Evolutionary conservation across 2,888 invertebrate species (phyloP).

Genomic region (Pristionchus entomophagus): DNA sequence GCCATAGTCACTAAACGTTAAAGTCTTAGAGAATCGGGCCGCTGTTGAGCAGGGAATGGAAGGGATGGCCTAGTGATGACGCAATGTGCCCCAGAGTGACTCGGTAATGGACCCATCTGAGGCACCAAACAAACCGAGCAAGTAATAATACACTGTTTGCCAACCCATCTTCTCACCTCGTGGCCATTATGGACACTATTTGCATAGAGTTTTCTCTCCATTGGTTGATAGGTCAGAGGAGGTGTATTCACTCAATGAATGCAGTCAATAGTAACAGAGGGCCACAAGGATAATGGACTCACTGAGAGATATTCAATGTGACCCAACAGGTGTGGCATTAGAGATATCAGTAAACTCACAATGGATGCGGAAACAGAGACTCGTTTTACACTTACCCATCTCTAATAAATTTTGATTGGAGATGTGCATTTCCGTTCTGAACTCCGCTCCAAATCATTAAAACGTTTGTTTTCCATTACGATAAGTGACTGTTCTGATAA

Average conservation of each 20-base stretch:
- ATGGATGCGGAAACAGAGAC: too few species aligned
- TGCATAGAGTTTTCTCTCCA: neutral
- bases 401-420: too few species aligned
- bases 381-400: too few species aligned
- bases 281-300: neutral
- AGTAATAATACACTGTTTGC: neutral
- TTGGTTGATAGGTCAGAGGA: neutral
- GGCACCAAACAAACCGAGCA: neutral
- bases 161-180: neutral
- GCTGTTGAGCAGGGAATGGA: neutral
- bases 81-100: neutral
- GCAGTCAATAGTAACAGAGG: neutral
- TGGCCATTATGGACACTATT: neutral
- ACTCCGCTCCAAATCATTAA: too few species aligned
- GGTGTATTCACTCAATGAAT: neutral
- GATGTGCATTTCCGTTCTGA: too few species aligned
- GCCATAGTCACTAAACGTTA: neutral
- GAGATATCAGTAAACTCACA: too few species aligned
- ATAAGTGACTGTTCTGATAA: too few species aligned
- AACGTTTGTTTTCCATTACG: too few species aligned
- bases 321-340: too few species aligned
- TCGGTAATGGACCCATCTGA: neutral
- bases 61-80: neutral
- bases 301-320: too few species aligned
- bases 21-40: neutral